These are phyloP conservation scores for Ceratitis capitata DNA, from an alignment of 1,140 invertebrate genomes.

Conservation along the genomic window DNA sequence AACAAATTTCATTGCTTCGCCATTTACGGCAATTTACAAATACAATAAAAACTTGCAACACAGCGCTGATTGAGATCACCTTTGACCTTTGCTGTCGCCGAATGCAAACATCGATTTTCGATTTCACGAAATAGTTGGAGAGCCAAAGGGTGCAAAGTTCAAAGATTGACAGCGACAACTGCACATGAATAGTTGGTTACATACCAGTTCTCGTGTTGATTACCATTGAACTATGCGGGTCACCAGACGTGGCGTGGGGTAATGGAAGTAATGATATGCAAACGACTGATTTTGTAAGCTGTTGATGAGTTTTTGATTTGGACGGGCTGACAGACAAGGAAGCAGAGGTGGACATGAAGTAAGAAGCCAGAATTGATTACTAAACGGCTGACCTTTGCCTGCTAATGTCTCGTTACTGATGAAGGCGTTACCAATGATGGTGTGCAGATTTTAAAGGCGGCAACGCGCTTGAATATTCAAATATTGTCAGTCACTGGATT, in stretches of 20 bases:
- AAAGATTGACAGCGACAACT: not conserved
- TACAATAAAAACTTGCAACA: not conserved
- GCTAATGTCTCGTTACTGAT: not conserved
- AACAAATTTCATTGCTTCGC: not conserved
- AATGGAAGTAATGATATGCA: not conserved
- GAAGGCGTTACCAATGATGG: not conserved
- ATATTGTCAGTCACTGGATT: too few species aligned
- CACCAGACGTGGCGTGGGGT: not conserved
- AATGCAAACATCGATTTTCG: not conserved
- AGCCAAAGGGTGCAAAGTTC: not conserved
- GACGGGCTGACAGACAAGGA: not conserved
- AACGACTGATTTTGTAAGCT: too few species aligned
- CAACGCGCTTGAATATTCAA: too few species aligned
- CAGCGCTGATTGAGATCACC: not conserved
- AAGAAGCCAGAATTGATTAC: not conserved
- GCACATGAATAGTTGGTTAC: not conserved
- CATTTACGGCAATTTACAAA: not conserved
- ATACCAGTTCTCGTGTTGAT: not conserved
- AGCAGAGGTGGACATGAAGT: not conserved
- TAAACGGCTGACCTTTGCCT: not conserved
- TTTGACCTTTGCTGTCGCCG: not conserved
- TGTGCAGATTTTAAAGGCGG: not conserved
- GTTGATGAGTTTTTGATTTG: constrained; percentile 31
- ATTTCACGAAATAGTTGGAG: not conserved
- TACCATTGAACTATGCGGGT: not conserved